Conservation (phyloP, 2,797 vertebrate species). For the Argya squamiceps region DNA sequence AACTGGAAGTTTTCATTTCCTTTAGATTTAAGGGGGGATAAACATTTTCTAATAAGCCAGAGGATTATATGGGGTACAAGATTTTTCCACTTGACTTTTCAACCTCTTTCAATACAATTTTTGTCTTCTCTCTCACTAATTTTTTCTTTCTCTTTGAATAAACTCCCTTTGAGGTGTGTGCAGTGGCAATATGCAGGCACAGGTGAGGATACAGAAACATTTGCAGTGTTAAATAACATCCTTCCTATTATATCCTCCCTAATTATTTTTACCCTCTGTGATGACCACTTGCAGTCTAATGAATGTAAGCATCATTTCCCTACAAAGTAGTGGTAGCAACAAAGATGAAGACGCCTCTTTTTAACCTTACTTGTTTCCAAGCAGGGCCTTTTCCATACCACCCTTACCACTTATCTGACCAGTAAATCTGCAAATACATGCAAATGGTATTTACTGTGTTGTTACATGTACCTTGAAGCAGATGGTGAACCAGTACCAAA, state of each 20-base stretch:
- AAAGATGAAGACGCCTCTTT: background rate
- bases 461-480: background rate
- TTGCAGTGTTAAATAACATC: background rate
- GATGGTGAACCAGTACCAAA: slow-evolving; percentile 7
- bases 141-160: background rate
- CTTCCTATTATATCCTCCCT: background rate
- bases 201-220: background rate
- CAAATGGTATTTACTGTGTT: slow-evolving; percentile 4
- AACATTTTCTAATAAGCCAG: background rate
- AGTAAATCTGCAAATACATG: slow-evolving; percentile 14
- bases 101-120: background rate
- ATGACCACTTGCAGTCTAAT: background rate
- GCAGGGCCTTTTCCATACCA: background rate
- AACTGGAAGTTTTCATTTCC: background rate
- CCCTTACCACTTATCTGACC: slow-evolving; percentile 26
- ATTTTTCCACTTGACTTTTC: background rate
- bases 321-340: background rate
- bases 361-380: background rate
- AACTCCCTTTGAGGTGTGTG: background rate
- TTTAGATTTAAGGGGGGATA: background rate
- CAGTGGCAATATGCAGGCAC: background rate
- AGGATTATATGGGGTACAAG: background rate
- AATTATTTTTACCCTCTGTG: slow-evolving; percentile 4
- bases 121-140: background rate
- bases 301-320: background rate